phyloP scores from a whole-genome alignment of 2,797 vertebrate genomes.

The Acanthurus tractus region DNA sequence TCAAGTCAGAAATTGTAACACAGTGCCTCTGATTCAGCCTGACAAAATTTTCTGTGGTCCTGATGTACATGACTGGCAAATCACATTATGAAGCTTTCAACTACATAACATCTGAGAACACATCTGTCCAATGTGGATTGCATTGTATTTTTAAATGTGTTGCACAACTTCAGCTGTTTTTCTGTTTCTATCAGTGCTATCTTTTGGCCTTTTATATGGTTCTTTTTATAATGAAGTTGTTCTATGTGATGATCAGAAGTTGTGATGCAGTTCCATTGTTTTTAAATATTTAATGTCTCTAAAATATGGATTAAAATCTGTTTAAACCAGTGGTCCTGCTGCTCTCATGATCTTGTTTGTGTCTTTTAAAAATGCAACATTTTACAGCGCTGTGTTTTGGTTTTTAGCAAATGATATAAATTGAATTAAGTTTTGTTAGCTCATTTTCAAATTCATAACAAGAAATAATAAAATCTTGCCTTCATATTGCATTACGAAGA shows the following conservation, averaged over 20 bases:
- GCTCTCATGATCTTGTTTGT: constrained; percentile 55
- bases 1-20: constrained; percentile 16
- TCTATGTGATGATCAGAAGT: constrained; percentile 93
- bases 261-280: constrained; percentile 95
- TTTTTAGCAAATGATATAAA: not conserved
- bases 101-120: constrained; percentile 87
- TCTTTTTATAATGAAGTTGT: constrained; percentile 90
- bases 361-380: not conserved
- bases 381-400: not conserved
- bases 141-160: constrained; percentile 92
- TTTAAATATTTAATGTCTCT: constrained; percentile 95
- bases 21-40: constrained; percentile 39
- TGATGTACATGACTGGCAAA: constrained; percentile 65
- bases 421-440: not conserved
- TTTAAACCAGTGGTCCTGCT: constrained; percentile 86
- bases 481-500: no score
- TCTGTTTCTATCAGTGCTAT: constrained; percentile 81
- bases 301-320: constrained; percentile 92
- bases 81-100: constrained; percentile 86
- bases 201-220: constrained; percentile 87
- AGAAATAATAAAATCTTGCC: no score
- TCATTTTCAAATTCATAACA: not conserved
- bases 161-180: constrained; percentile 89
- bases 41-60: constrained; percentile 33
- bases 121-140: constrained; percentile 86